Percentiles rank a stretch among this genome's conserved stretches.
These are phyloP conservation scores for Pelobates fuscus DNA, from an alignment of 2,113 vertebrate species.

Conservation along the genomic window DNA sequence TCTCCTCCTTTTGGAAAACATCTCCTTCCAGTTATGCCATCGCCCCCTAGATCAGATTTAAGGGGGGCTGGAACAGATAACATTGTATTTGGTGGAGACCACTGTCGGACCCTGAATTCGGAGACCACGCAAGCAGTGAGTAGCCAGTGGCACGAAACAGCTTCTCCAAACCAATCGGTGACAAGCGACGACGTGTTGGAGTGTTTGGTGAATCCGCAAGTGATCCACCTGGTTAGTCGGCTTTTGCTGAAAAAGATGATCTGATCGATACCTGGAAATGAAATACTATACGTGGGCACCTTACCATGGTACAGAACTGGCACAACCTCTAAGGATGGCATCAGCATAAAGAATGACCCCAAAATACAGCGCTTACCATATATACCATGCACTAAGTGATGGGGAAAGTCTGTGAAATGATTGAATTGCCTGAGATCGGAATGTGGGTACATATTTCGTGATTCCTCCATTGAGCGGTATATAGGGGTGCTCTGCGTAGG, in stretches of 20 bases:
- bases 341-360: too few relatives aligned
- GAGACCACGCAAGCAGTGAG: neutral
- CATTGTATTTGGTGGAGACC: neutral
- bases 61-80: too few relatives aligned
- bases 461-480: too few relatives aligned
- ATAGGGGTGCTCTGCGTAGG: too few relatives aligned
- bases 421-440: too few relatives aligned
- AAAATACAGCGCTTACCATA: too few relatives aligned
- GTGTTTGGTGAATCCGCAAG: slow-evolving; percentile 83
- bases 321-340: too few relatives aligned
- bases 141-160: slow-evolving; percentile 47
- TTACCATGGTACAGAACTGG: too few relatives aligned
- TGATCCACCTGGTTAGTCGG: slow-evolving; percentile 74
- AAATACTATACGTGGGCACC: neutral
- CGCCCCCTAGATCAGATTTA: neutral
- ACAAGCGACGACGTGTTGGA: slow-evolving; percentile 88
- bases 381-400: too few relatives aligned
- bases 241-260: slow-evolving; percentile 76
- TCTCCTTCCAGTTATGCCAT: slow-evolving; percentile 72
- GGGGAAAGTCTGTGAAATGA: too few relatives aligned
- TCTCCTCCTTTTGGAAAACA: slow-evolving; percentile 72
- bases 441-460: too few relatives aligned
- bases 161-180: slow-evolving; percentile 52
- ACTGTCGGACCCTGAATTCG: neutral
- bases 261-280: slow-evolving; percentile 29